Percentiles rank a stretch among this genome's conserved stretches.
These are phyloP conservation scores for Diuraphis noxia DNA, from an alignment of 1,140 invertebrate genomes.

Conservation along the genomic window DNA sequence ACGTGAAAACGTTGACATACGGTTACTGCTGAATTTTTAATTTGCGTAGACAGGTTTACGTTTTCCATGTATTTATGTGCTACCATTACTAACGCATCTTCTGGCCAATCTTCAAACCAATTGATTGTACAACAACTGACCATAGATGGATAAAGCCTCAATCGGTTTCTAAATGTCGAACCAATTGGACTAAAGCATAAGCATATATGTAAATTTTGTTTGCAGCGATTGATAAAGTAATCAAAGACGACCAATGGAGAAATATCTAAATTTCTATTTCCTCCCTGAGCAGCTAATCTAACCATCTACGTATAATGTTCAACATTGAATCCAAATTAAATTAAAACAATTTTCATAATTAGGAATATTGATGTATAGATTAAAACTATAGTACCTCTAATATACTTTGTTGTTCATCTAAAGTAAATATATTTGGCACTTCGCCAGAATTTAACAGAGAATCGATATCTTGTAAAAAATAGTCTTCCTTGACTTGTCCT, in stretches of 20 bases:
- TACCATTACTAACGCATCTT: slow-evolving; percentile 89
- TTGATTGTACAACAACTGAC: slow-evolving; percentile 95
- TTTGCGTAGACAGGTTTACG: slow-evolving; percentile 72
- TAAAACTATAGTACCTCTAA: slow-evolving; percentile 65
- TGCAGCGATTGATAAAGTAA: slow-evolving; percentile 82
- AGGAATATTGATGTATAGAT: not conserved
- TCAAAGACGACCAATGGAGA: slow-evolving; percentile 78
- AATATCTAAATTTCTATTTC: slow-evolving; percentile 79
- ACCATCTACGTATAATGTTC: slow-evolving; percentile 63
- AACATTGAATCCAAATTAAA: not conserved
- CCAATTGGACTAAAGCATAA: slow-evolving; percentile 91
- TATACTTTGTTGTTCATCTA: slow-evolving; percentile 88
- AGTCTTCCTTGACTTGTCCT: slow-evolving; percentile 84
- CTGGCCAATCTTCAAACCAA: slow-evolving; percentile 92
- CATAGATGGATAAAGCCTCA: slow-evolving; percentile 85
- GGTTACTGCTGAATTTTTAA: slow-evolving; percentile 71
- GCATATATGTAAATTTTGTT: slow-evolving; percentile 84
- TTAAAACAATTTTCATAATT: not conserved
- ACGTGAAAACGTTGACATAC: slow-evolving; percentile 89
- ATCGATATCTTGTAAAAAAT: slow-evolving; percentile 86
- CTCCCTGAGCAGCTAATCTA: slow-evolving; percentile 74
- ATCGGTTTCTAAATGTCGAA: slow-evolving; percentile 75
- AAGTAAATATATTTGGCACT: slow-evolving; percentile 84
- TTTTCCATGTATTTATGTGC: slow-evolving; percentile 79
- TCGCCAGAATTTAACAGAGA: slow-evolving; percentile 88